Evolutionary conservation across 2,797 vertebrate genomes (phyloP).

Genomic region (Salarias fasciatus): DNA sequence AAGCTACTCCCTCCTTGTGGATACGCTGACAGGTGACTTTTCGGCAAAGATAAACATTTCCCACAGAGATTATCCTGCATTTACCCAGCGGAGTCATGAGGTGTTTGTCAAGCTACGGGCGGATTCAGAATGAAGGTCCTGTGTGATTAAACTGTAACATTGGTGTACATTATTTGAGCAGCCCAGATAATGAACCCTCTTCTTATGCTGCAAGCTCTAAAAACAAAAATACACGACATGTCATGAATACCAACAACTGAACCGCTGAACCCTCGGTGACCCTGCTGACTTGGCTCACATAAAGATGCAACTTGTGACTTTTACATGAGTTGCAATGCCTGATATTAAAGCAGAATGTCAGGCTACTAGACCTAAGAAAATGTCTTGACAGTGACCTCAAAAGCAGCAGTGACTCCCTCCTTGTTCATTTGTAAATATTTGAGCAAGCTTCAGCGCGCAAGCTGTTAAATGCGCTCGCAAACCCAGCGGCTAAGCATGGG

Average conservation of each 20-base stretch:
- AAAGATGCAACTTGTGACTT: too few relatives aligned
- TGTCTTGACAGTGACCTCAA: too few relatives aligned
- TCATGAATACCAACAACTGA: slow-evolving; percentile 2
- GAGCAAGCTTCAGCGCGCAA: too few relatives aligned
- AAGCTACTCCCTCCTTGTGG: slow-evolving; percentile 29
- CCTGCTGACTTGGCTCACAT: slow-evolving; percentile 6
- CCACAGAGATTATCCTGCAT: slow-evolving; percentile 11
- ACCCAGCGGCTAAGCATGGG: too few relatives aligned
- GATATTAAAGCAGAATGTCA: too few relatives aligned
- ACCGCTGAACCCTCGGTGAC: not conserved
- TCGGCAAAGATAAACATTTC: slow-evolving; percentile 36
- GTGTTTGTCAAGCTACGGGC: slow-evolving; percentile 25
- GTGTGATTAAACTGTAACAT: slow-evolving; percentile 37
- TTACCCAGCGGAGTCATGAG: slow-evolving; percentile 9
- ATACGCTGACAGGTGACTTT: slow-evolving; percentile 29
- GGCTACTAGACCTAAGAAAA: too few relatives aligned
- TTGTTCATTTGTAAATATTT: too few relatives aligned
- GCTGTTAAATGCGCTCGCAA: too few relatives aligned
- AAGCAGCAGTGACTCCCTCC: too few relatives aligned
- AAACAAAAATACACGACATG: not conserved
- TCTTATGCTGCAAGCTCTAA: slow-evolving; percentile 12
- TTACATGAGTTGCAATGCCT: too few relatives aligned
- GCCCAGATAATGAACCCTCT: slow-evolving; percentile 8
- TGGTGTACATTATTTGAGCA: slow-evolving; percentile 27
- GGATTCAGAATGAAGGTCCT: slow-evolving; percentile 12